Evolutionary conservation across 2,797 vertebrate species (phyloP), one percentile per base, ranked within the genome.

Genomic region (Threskiornis aethiopicus): DNA sequence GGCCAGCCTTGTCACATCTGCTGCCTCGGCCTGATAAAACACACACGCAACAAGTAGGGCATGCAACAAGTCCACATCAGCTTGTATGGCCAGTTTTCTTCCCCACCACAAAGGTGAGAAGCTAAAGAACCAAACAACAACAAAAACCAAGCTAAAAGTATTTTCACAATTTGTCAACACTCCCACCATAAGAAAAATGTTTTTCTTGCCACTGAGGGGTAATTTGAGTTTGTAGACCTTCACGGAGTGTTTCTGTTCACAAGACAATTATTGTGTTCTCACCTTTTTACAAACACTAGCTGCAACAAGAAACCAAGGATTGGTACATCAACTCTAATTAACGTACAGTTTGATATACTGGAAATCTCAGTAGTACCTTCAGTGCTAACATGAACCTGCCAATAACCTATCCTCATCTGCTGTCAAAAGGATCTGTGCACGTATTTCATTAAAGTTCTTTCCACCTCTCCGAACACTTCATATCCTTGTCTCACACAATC

Each of bases 301-400:
- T 77, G 16, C 81, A 77, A 67, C 11, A 83, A 64, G 25, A 73
- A 93, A 55, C 3, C 0, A 0, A 80, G 33, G 65, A 10, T 1
- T 10, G 16, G 39, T 10, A 64, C 17, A 33, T 37, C 28, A 51
- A 57, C 16, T 17, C 31, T 41, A 37, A 77, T n/a, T 29, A 57
- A 84, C 0, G 0, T 21, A 44, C 3, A 25, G 22, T 52, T 28
- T 44, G 35, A 62, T n/a, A 33, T 6, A 64, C 3, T 26, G 20
- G n/a, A 70, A 93, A 46, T 35, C 26, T 71, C 59, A 33, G 44
- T 16, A 46, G 41, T 5, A 39, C 13, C 41, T 83, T 75, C 49
- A 72, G 41, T 17, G 22, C 42, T 44, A 58, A 55, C 12, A 19
- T 20, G 61, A 85, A 61, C 24, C 55, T 85, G 33, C 28, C 46